Conservation (phyloP, 2,888 invertebrate genomes). For the Campopleginae sp. region DNA sequence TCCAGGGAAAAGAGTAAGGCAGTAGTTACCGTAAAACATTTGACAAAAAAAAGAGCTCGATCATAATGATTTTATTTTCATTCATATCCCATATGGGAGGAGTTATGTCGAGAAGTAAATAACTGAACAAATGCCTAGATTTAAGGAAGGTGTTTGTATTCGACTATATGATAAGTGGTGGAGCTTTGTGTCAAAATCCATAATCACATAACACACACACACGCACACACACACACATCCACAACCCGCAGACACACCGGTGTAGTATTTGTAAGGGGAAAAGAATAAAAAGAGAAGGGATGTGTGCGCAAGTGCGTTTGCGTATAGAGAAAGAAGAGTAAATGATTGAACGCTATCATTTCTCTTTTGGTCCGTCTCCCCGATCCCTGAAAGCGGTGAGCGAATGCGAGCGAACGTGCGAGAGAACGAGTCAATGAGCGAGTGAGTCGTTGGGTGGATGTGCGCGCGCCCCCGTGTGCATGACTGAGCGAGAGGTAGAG, state of each 20-base stretch:
- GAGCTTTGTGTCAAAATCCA: constrained; percentile 15
- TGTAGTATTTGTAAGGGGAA: neutral
- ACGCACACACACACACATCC: no score
- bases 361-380: constrained; percentile 14
- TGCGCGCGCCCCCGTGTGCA: neutral
- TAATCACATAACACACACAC: neutral
- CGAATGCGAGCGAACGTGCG: constrained; percentile 1
- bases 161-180: constrained; percentile 27
- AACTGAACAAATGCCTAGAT: constrained; percentile 4
- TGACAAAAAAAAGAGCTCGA: neutral
- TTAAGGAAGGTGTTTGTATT: constrained; percentile 28
- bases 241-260: neutral
- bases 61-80: neutral
- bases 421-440: neutral
- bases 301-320: constrained; percentile 20
- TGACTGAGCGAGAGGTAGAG: neutral
- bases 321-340: constrained; percentile 7
- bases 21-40: neutral
- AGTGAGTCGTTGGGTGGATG: neutral
- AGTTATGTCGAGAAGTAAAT: constrained; percentile 9
- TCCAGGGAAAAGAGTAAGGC: neutral
- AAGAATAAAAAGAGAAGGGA: neutral
- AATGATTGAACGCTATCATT: constrained; percentile 29
- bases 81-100: constrained; percentile 27
- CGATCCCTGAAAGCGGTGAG: neutral